Conservation (phyloP, 2,888 invertebrate genomes). For the Idaea aversata region DNA sequence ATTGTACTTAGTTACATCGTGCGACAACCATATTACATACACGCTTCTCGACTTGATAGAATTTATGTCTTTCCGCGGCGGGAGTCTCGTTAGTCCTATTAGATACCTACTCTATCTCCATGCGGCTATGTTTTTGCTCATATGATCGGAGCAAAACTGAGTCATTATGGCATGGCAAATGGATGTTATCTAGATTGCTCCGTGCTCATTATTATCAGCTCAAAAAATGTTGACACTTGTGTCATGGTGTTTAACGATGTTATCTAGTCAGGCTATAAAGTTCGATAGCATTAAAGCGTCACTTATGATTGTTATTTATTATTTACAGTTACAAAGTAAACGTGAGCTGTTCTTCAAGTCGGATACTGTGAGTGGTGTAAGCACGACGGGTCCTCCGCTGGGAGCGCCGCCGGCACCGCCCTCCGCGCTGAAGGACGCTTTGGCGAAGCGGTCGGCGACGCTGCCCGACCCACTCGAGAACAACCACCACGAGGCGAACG, state of each 20-base stretch:
- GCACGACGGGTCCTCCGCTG: conserved; percentile 59
- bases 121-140: conserved; percentile 19
- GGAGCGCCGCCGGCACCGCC: conserved; percentile 74
- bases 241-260: neutral
- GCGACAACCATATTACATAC: conserved; percentile 24
- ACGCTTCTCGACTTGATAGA: conserved; percentile 36
- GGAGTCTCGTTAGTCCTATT: conserved; percentile 42
- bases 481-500: conserved; percentile 76
- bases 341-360: conserved; percentile 93
- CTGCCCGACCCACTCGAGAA: conserved; percentile 69
- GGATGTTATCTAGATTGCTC: neutral
- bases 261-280: neutral
- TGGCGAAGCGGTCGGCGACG: conserved; percentile 69
- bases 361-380: conserved; percentile 79
- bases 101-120: neutral
- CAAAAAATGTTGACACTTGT: neutral
- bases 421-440: conserved; percentile 75
- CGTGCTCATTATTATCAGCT: neutral
- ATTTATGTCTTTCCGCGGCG: conserved; percentile 47
- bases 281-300: neutral
- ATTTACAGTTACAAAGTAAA: conserved; percentile 88
- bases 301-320: conserved; percentile 25
- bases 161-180: conserved; percentile 2
- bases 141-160: conserved; percentile 2
- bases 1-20: neutral